A percentile compares a stretch with the other conserved stretches of the same genome.
Evolutionary conservation across 2,888 invertebrate species (phyloP).

Genomic region (Balanococcus diminutus): DNA sequence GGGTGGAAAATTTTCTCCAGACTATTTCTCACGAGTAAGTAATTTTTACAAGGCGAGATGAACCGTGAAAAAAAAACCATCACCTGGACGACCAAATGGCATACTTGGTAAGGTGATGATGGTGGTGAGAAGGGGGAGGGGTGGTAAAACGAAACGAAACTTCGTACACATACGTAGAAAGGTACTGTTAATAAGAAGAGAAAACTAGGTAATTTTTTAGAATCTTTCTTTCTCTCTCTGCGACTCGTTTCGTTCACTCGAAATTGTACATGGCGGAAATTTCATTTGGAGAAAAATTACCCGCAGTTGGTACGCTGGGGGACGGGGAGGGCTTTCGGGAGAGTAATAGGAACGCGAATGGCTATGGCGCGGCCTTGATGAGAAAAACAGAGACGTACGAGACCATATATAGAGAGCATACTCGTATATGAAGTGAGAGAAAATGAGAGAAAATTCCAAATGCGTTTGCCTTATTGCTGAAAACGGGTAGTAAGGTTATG

Average conservation of each 20-base stretch:
- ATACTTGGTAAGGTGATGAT: no score
- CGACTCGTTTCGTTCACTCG: background rate
- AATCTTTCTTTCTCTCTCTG: background rate
- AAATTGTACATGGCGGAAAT: slow-evolving; percentile 27
- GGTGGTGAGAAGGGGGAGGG: no score
- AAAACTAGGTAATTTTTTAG: slow-evolving; percentile 35
- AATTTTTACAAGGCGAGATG: background rate
- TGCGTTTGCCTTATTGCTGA: slow-evolving; percentile 40
- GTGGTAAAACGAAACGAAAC: background rate
- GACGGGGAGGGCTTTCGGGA: no score
- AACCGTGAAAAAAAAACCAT: background rate
- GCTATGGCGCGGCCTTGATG: background rate
- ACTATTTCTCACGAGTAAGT: slow-evolving; percentile 31
- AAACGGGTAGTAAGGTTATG: slow-evolving; percentile 25
- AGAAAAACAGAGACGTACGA: background rate
- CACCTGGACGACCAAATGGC: no score
- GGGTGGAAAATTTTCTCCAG: background rate
- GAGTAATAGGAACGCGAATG: background rate
- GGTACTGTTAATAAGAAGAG: background rate
- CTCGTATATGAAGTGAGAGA: background rate
- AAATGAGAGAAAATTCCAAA: slow-evolving; percentile 30
- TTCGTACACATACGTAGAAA: background rate
- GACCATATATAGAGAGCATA: background rate
- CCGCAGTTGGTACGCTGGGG: background rate
- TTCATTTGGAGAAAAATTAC: slow-evolving; percentile 35